phyloP scores from a whole-genome alignment of 2,888 invertebrate genomes.

The Drosophila buzzatii region DNA sequence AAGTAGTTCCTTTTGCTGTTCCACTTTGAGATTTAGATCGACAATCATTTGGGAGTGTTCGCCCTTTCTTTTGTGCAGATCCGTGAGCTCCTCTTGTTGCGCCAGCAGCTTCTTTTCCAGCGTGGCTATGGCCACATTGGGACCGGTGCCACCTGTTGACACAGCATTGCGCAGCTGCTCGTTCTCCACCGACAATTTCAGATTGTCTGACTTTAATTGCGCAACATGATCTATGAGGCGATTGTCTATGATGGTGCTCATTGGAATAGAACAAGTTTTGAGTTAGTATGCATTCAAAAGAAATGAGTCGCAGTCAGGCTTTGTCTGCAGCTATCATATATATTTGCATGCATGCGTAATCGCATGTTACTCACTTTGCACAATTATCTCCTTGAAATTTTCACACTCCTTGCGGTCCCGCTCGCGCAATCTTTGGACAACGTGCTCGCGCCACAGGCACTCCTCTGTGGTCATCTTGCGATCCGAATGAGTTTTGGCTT shows the following conservation, averaged over 20 bases:
- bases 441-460: constrained; percentile 89
- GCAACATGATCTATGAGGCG: constrained; percentile 93
- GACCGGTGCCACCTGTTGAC: constrained; percentile 85
- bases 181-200: constrained; percentile 93
- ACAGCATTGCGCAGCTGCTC: constrained; percentile 91
- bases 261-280: constrained; percentile 5
- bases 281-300: constrained; percentile 1
- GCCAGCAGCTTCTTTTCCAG: constrained; percentile 94
- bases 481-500: constrained; percentile 9
- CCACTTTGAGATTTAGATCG: constrained; percentile 93
- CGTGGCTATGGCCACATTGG: constrained; percentile 87
- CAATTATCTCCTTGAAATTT: constrained; percentile 92
- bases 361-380: constrained; percentile 89
- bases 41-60: constrained; percentile 97
- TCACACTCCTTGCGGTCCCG: constrained; percentile 91
- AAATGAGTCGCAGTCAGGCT: not conserved
- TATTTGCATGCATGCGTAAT: not conserved
- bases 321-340: not conserved
- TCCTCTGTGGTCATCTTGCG: constrained; percentile 82
- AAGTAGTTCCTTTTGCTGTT: constrained; percentile 93
- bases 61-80: constrained; percentile 94
- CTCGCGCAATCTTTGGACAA: constrained; percentile 89
- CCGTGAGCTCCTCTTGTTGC: constrained; percentile 97
- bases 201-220: constrained; percentile 92
- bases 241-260: constrained; percentile 88